These are phyloP conservation scores for Phthorimaea operculella DNA, from an alignment of 1,140 invertebrate species.

Conservation along the genomic window DNA sequence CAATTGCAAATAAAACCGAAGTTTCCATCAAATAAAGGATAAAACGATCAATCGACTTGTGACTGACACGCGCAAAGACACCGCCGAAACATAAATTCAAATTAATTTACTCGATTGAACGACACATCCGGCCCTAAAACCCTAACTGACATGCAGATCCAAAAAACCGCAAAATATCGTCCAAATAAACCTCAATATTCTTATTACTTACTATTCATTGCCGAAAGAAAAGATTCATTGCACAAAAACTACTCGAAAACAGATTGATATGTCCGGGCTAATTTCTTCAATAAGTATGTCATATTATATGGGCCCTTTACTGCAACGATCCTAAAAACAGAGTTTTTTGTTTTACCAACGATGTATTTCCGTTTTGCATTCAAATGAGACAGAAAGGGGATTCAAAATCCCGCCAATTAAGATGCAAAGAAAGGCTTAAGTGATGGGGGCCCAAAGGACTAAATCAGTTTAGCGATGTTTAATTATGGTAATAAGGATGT, in stretches of 20 bases:
- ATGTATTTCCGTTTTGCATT: constrained; percentile 54
- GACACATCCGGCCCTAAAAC: constrained; percentile 2
- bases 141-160: constrained; percentile 22
- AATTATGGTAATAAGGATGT: constrained; percentile 64
- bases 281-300: constrained; percentile 60
- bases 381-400: constrained; percentile 40
- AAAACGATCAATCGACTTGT: no score
- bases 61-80: no score
- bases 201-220: constrained; percentile 48
- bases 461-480: constrained; percentile 57
- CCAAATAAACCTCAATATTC: not conserved
- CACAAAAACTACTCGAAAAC: constrained; percentile 30
- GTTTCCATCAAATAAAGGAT: not conserved
- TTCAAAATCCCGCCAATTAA: constrained; percentile 27
- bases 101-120: constrained; percentile 12
- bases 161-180: constrained; percentile 23
- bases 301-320: constrained; percentile 51
- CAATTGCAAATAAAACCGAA: no score
- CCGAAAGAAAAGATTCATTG: constrained; percentile 32
- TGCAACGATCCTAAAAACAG: constrained; percentile 53
- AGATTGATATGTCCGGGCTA: constrained; percentile 59
- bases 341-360: constrained; percentile 31
- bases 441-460: constrained; percentile 46
- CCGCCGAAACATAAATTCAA: constrained; percentile 9
- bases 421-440: no score